These are phyloP conservation scores for Rhorus exstirpatorius DNA, from an alignment of 2,888 invertebrate genomes.

Conservation along the genomic window DNA sequence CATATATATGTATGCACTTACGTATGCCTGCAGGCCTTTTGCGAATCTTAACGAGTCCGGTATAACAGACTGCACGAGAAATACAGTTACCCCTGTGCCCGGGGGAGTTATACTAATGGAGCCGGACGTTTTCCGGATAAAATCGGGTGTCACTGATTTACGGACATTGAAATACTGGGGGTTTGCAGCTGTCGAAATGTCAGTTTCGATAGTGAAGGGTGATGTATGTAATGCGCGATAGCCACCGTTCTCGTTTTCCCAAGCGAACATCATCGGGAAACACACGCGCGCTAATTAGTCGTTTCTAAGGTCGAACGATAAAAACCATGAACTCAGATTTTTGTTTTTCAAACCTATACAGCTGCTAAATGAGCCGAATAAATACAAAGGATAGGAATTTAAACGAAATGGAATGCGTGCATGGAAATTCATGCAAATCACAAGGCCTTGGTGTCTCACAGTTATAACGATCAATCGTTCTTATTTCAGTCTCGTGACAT, in stretches of 20 bases:
- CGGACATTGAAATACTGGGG: conserved; percentile 29
- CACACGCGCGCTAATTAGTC: conserved; percentile 4
- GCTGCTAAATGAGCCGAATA: not conserved
- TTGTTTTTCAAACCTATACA: not conserved
- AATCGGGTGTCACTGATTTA: conserved; percentile 25
- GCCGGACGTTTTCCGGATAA: conserved; percentile 16
- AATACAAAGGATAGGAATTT: not conserved
- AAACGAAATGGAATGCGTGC: not conserved
- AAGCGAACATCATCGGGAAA: not conserved
- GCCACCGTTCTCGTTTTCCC: not conserved
- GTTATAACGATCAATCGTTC: no score
- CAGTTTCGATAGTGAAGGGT: conserved; percentile 22
- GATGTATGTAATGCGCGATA: not conserved
- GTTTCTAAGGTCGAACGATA: not conserved
- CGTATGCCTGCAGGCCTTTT: not conserved
- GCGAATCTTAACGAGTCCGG: not conserved
- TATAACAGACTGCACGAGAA: conserved; percentile 2
- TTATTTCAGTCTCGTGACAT: no score
- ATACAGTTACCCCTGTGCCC: not conserved
- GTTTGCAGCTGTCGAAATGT: conserved; percentile 31
- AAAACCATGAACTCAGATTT: conserved; percentile 15
- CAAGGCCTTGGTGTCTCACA: no score
- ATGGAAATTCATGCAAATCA: no score
- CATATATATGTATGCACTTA: not conserved
- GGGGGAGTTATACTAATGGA: not conserved